Percentiles rank a stretch among this genome's conserved stretches.
These are phyloP conservation scores for Gryllus bimaculatus DNA, from an alignment of 1,140 invertebrate genomes.

Conservation along the genomic window DNA sequence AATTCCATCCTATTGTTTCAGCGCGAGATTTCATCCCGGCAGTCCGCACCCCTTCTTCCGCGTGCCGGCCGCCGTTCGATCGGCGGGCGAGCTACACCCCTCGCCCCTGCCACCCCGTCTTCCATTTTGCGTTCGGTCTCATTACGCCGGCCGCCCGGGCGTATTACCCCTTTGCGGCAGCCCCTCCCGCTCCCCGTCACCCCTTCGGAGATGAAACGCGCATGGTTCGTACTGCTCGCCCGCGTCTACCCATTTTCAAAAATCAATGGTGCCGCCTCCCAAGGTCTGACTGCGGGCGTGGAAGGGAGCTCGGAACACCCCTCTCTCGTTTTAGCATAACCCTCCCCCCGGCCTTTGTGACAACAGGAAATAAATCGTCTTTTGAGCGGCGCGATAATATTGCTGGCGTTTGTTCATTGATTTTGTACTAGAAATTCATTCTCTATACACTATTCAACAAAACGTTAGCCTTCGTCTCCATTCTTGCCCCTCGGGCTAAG, in stretches of 20 bases:
- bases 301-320: background rate
- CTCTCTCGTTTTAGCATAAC: background rate
- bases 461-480: too few relatives aligned
- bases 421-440: too few relatives aligned
- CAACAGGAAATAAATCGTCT: slow-evolving; percentile 23
- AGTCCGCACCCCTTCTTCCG: too few relatives aligned
- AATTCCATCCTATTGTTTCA: too few relatives aligned
- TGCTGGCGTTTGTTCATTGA: too few relatives aligned
- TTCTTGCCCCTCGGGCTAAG: too few relatives aligned
- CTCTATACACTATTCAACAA: too few relatives aligned
- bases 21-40: too few relatives aligned
- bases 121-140: slow-evolving; percentile 12
- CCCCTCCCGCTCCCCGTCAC: slow-evolving; percentile 20
- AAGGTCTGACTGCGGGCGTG: background rate
- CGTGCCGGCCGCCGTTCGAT: too few relatives aligned
- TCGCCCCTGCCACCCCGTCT: background rate
- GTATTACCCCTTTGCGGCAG: slow-evolving; percentile 20
- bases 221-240: background rate
- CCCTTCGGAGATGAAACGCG: slow-evolving; percentile 13
- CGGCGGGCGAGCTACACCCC: too few relatives aligned
- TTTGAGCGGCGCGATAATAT: background rate
- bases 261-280: slow-evolving; percentile 24
- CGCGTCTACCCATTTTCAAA: slow-evolving; percentile 22
- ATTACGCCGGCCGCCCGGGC: slow-evolving; percentile 29
- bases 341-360: slow-evolving; percentile 15